phyloP scores from a whole-genome alignment of 2,888 invertebrate species.

The Xestia ashworthii region DNA sequence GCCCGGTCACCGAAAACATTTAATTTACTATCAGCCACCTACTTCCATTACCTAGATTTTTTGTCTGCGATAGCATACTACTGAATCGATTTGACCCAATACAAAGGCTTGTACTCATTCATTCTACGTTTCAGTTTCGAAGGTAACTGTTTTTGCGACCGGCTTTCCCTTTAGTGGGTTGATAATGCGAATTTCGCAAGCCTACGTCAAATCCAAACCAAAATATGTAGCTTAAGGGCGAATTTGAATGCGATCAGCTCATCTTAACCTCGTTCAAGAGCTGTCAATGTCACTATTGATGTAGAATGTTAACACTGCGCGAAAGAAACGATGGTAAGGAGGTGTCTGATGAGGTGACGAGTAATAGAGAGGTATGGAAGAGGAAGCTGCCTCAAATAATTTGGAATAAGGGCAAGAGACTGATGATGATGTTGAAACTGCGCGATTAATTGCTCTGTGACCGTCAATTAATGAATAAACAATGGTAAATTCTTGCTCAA shows the following conservation, averaged over 20 bases:
- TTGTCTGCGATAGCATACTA: slow-evolving; percentile 29
- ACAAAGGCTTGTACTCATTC: slow-evolving; percentile 35
- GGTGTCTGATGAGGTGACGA: too few relatives aligned
- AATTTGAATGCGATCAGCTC: not conserved
- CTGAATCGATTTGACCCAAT: slow-evolving; percentile 22
- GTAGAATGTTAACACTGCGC: not conserved
- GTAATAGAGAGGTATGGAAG: too few relatives aligned
- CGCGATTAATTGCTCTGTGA: not conserved
- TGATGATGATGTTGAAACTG: not conserved
- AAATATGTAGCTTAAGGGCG: not conserved
- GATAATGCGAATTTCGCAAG: slow-evolving; percentile 48
- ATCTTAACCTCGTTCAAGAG: not conserved
- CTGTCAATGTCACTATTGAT: not conserved
- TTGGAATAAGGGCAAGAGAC: too few relatives aligned
- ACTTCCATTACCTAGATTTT: slow-evolving; percentile 44
- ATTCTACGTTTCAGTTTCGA: slow-evolving; percentile 45
- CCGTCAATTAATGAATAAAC: slow-evolving; percentile 12
- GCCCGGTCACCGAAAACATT: slow-evolving; percentile 3
- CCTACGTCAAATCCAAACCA: slow-evolving; percentile 8
- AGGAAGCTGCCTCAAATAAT: too few relatives aligned
- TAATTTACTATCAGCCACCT: slow-evolving; percentile 33
- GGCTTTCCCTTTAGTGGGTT: slow-evolving; percentile 62
- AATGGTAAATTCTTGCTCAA: not conserved
- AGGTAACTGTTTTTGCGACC: slow-evolving; percentile 43
- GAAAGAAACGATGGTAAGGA: too few relatives aligned